A percentile compares a stretch with the other conserved stretches of the same genome.
Conservation (phyloP, 2,797 vertebrate species). For the Natrix natrix region DNA sequence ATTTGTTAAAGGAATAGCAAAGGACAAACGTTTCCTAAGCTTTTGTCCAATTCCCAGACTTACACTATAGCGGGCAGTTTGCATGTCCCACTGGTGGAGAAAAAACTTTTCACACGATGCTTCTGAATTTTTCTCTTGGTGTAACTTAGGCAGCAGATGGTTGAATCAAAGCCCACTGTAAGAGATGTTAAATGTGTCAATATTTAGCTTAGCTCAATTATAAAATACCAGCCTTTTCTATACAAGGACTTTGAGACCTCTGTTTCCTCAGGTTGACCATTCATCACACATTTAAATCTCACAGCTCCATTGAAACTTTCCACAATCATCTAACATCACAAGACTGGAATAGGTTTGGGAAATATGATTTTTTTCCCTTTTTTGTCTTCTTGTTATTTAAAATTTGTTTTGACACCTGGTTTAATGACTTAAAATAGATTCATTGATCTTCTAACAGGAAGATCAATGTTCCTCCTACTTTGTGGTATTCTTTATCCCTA, state of each 20-base stretch:
- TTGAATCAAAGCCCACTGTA: neutral
- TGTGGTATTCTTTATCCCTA: neutral
- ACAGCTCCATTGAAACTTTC: neutral
- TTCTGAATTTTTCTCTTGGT: accelerated
- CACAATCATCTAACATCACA: neutral
- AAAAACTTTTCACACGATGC: neutral
- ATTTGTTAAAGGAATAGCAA: neutral
- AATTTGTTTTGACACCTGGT: neutral
- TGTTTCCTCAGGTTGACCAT: neutral
- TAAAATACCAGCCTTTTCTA: neutral
- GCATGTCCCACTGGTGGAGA: neutral
- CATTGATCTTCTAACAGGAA: neutral
- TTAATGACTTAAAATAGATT: neutral
- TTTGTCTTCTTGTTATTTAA: neutral
- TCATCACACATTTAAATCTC: neutral
- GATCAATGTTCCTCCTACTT: neutral
- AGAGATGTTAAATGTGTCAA: neutral
- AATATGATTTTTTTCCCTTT: neutral
- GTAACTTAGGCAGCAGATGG: neutral
- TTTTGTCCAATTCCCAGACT: neutral
- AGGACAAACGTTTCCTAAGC: neutral
- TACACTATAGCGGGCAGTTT: neutral
- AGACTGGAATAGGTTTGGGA: neutral
- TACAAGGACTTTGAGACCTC: neutral
- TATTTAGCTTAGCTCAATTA: neutral